Evolutionary conservation across 2,113 vertebrate genomes (phyloP), one percentile per base, ranked within the genome.

Genomic region (Mola mola): DNA sequence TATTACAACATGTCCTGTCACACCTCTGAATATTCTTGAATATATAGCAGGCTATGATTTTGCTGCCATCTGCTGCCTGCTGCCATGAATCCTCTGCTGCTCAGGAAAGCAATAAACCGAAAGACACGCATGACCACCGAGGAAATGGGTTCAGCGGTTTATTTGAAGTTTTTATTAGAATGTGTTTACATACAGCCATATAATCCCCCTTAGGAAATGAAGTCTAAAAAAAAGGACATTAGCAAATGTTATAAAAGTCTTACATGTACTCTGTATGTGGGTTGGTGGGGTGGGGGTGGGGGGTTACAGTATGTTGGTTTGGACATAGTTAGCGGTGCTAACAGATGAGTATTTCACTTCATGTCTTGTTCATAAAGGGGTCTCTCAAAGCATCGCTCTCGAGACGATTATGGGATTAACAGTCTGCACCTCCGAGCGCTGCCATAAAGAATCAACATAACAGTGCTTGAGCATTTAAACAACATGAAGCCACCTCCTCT

Each of bases 11-110:
- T n/a, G n/a, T n/a, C n/a, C n/a, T n/a, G n/a, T n/a, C n/a, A n/a
- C n/a, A n/a, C n/a, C n/a, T n/a, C n/a, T n/a, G n/a, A n/a, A n/a
- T n/a, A n/a, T n/a, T n/a, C n/a, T n/a, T n/a, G n/a, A n/a, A n/a
- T n/a, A n/a, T n/a, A n/a, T n/a, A 6, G 19, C 16, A 20, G 38
- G 16, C 22, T 50, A 43, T 56, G 37, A 81, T 56, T 78, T 28
- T 89, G 79, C 87, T 82, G 87, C 89, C 87, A 77, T 52, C 87
- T 90, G 77, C 79, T 79, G 89, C 67, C 60, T 72, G 11, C 31
- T 20, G 2, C 3, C 43, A 24, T 8, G 22, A 1, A 6, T 47
- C 4, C 8, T 17, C 37, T 34, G 17, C 1, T 4, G 5, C 11
- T 22, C 15, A 38, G 22, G 55, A 50, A 42, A 60, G 17, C 19